Evolutionary conservation across 1,140 invertebrate genomes (phyloP), one percentile per base, ranked within the genome.

Genomic region (Heliconius melpomene): DNA sequence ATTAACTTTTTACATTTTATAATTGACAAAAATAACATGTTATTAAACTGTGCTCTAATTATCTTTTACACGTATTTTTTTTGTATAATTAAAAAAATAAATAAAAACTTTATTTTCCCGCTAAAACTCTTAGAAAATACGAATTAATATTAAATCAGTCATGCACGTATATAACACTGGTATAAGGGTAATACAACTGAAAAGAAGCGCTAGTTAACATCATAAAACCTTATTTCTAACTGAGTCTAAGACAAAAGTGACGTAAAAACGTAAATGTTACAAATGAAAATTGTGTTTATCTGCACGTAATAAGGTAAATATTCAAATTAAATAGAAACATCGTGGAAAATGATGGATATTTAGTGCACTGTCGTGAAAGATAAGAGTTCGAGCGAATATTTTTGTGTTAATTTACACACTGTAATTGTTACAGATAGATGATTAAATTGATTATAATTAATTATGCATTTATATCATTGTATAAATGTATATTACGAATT

Each of bases 51-150:
- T 40, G 40, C 11, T 16, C 13, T 16, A 13, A 57, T n/a, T 23
- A 23, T 23, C 2, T 52, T 7, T 52, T 18, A 52, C 50, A 20
- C 50, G 11, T 57, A 8, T 23, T 57, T 57, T 57, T 23, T 57
- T 57, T 13, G 7, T 23, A 23, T 9, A 16, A 29, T 13, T 29
- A 9, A 46, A 76, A 76, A 78, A 72, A 74, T n/a, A 66, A 76
- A 76, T 75, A 60, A 74, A 75, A 54, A 76, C 70, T 60, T 78
- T 40, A 13, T 60, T 79, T 78, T 73, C 60, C 79, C 75, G 78
- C 60, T 70, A 75, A 29, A 66, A 66, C 71, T 46, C 50, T 72
- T 29, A 60, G 32, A 36, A 36, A 40, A n/a, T 66, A 75, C 74
- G 60, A 78, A 3, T 66, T 7, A 16, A 16, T 29, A 66, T 66